These are phyloP conservation scores for Ericerus pela DNA, from an alignment of 1,140 invertebrate genomes.

Conservation along the genomic window DNA sequence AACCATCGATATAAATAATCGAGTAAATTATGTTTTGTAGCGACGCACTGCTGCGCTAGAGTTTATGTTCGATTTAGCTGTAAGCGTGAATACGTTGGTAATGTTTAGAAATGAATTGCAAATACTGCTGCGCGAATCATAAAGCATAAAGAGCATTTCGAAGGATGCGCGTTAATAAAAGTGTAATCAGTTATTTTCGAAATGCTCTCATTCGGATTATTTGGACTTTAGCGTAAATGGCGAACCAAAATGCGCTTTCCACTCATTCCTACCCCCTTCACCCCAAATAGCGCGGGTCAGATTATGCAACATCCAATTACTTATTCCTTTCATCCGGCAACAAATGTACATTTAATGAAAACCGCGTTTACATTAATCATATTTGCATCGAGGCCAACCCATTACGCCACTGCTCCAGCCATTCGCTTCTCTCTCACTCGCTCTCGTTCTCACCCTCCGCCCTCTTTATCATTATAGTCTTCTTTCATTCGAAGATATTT, in stretches of 20 bases:
- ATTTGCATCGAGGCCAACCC: background rate
- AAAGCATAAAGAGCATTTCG: too few species aligned
- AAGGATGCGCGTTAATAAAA: slow-evolving; percentile 8
- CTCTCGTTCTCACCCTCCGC: background rate
- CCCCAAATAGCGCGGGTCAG: too few species aligned
- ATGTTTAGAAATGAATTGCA: too few species aligned
- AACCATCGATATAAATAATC: too few species aligned
- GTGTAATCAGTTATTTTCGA: slow-evolving; percentile 4
- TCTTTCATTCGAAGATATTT: background rate
- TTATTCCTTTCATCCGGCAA: slow-evolving; percentile 4
- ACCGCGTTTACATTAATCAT: background rate
- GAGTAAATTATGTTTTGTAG: too few species aligned
- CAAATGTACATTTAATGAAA: slow-evolving; percentile 5
- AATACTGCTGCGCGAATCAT: background rate
- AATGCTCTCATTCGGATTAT: background rate
- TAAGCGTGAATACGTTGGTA: background rate
- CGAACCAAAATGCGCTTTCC: background rate
- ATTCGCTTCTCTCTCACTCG: background rate
- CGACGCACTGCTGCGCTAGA: too few species aligned
- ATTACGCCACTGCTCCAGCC: too few species aligned
- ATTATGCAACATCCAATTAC: slow-evolving; percentile 6
- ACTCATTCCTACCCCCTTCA: too few species aligned
- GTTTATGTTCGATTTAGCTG: too few species aligned
- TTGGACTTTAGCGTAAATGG: background rate
- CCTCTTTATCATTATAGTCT: background rate